Evolutionary conservation across 2,797 vertebrate genomes (phyloP), one percentile per base, ranked within the genome.

Genomic region (Pempheris klunzingeri): DNA sequence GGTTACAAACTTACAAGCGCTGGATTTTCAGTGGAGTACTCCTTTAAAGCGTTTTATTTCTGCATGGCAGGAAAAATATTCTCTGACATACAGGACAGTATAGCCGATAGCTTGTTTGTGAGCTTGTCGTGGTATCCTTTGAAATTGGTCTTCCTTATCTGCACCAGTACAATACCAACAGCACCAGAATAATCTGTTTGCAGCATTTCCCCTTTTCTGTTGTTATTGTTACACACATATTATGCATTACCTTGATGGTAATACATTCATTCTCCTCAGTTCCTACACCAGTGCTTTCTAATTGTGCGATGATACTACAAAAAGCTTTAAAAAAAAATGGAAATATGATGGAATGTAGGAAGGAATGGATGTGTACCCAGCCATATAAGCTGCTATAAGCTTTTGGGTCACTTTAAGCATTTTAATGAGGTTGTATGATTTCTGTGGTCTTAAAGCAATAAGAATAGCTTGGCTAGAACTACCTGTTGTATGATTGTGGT

Each of bases 401-500:
- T 63, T 62, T 53, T 3, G 44, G 44, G 47, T 38, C 32, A 36
- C 22, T 34, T 43, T 9, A 66, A 39, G 38, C 30, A 67, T 55
- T 43, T 73, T 17, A 72, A 54, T 36, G 1, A 54, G 24, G 44
- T 60, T 53, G 38, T 26, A 58, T 1, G 55, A 61, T 52, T 39
- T 66, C 11, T 36, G 52, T 38, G 6, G 53, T 74, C 22, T 68
- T 68, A 17, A 62, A 72, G 22, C 38, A 68, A 57, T 67, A 38
- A 68, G 41, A 74, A 12, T 30, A 63, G 26, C 58, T 68, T 71
- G 54, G n/a, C 39, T 75, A 62, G 64, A 71, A 41, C 61, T 18
- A 61, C 43, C 11, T 67, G 43, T 67, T 69, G 22, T 57, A 17
- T 62, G 73, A 46, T 30, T 67, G 38, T 67, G 69, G 74, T 83